Evolutionary conservation across 1,140 invertebrate species (phyloP).

Genomic region (Brachystomella parvula): DNA sequence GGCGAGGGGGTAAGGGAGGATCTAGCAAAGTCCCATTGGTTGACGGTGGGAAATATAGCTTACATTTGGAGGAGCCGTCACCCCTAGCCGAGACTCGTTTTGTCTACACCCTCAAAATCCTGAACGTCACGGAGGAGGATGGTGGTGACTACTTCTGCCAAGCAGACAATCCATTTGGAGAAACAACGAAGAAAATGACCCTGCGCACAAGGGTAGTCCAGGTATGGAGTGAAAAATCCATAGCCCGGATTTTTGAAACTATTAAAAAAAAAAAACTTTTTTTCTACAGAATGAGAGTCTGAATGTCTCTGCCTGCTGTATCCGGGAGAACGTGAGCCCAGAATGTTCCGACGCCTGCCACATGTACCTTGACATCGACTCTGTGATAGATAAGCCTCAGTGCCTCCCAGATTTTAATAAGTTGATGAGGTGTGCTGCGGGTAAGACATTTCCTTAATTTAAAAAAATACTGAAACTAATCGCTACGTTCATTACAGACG

Average conservation of each 20-base stretch:
- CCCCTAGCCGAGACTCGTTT: slow-evolving; percentile 51
- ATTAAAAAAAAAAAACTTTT: no score
- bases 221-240: not conserved
- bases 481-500: slow-evolving; percentile 44
- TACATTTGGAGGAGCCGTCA: not conserved
- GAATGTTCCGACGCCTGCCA: slow-evolving; percentile 68
- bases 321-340: slow-evolving; percentile 62
- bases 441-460: slow-evolving; percentile 41
- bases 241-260: no score
- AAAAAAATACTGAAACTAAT: slow-evolving; percentile 4
- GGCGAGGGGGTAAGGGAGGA: slow-evolving; percentile 61
- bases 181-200: slow-evolving; percentile 58
- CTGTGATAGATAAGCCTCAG: slow-evolving; percentile 63
- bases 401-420: slow-evolving; percentile 75
- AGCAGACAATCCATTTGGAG: slow-evolving; percentile 69
- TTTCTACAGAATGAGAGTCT: slow-evolving; percentile 47
- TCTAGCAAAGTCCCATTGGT: slow-evolving; percentile 44
- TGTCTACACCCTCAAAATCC: slow-evolving; percentile 62
- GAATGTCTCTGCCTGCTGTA: slow-evolving; percentile 66
- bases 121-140: slow-evolving; percentile 58
- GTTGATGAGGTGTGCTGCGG: slow-evolving; percentile 72
- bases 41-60: slow-evolving; percentile 6
- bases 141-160: slow-evolving; percentile 71
- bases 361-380: slow-evolving; percentile 70
- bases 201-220: slow-evolving; percentile 49